Evolutionary conservation across 2,797 vertebrate genomes (phyloP).

Genomic region (Artibeus lituratus): DNA sequence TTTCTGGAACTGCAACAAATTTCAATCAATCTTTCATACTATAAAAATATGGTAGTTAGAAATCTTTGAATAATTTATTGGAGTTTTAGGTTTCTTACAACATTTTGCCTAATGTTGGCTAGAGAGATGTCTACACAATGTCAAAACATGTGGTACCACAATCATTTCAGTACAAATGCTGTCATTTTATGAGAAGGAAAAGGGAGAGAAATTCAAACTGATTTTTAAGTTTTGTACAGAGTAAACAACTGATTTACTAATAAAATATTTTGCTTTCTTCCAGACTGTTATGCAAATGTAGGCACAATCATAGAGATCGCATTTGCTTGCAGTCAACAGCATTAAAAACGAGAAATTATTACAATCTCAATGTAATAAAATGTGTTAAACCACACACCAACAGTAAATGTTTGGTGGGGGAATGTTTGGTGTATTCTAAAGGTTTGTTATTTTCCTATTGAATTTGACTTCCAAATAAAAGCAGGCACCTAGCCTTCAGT

Average conservation of each 20-base stretch:
- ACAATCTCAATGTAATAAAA: background rate
- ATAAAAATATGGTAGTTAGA: slow-evolving; percentile 49
- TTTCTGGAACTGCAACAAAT: slow-evolving; percentile 76
- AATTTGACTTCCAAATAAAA: slow-evolving; percentile 59
- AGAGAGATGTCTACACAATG: slow-evolving; percentile 22
- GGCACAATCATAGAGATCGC: background rate
- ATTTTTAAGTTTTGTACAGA: background rate
- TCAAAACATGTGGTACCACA: slow-evolving; percentile 59
- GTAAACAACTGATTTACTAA: slow-evolving; percentile 50
- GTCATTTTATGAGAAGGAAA: background rate
- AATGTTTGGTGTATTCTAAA: background rate
- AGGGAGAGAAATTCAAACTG: background rate
- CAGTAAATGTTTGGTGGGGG: background rate
- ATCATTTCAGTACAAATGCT: slow-evolving; percentile 24
- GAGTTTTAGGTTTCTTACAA: slow-evolving; percentile 45
- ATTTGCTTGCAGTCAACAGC: slow-evolving; percentile 43
- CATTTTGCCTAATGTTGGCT: slow-evolving; percentile 47
- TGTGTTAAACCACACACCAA: background rate
- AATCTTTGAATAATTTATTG: slow-evolving; percentile 52
- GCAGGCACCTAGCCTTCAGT: background rate
- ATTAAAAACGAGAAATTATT: slow-evolving; percentile 43
- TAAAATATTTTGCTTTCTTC: slow-evolving; percentile 33
- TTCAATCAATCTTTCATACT: slow-evolving; percentile 60
- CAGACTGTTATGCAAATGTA: slow-evolving; percentile 6
- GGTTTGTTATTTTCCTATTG: slow-evolving; percentile 59